Evolutionary conservation across 1,140 invertebrate species (phyloP), one percentile per base, ranked within the genome.

Genomic region (Lasioglossum albipes): DNA sequence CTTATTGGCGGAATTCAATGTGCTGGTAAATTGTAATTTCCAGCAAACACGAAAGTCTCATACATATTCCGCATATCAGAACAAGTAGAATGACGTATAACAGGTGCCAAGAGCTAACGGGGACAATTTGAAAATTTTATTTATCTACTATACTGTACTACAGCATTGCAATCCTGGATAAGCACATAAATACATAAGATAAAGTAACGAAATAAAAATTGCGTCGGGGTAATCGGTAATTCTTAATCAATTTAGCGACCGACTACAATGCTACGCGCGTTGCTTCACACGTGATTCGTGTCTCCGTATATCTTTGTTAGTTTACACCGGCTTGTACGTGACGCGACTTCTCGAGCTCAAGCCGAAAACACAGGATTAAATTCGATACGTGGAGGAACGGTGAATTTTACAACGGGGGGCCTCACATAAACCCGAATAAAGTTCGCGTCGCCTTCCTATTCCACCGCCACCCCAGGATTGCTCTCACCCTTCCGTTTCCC

Each of bases 341-440:
- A 81, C 74, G 36, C 57, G 85, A 84, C 81, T 84, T 59, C 36
- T 3, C n/a, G 66, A 87, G 83, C 81, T 68, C 83, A 75, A 0
- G 9, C 45, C 64, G 41, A 67, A 76, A 84, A 79, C 66, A 54
- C 75, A 42, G 78, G 67, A 73, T 79, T 86, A 83, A 87, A 82
- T 84, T 84, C 75, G 71, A 81, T 77, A 81, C 65, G 62, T 59
- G 70, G 27, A 31, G 66, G 62, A 74, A 65, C 66, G 74, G 76
- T 86, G 82, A 87, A 87, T 87, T 87, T 88, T 87, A 80, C 74
- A 85, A 54, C 81, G 45, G 62, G 42, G 20, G 42, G 41, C 20
- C 70, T 75, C 65, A 79, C 68, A 75, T 81, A 81, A 87, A 88
- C 59, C 74, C 75, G 87, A 79, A 87, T 86, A 83, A 88, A 88